Evolutionary conservation across 2,113 vertebrate species (phyloP), one percentile per base, ranked within the genome.

Genomic region (Lepisosteus oculatus): DNA sequence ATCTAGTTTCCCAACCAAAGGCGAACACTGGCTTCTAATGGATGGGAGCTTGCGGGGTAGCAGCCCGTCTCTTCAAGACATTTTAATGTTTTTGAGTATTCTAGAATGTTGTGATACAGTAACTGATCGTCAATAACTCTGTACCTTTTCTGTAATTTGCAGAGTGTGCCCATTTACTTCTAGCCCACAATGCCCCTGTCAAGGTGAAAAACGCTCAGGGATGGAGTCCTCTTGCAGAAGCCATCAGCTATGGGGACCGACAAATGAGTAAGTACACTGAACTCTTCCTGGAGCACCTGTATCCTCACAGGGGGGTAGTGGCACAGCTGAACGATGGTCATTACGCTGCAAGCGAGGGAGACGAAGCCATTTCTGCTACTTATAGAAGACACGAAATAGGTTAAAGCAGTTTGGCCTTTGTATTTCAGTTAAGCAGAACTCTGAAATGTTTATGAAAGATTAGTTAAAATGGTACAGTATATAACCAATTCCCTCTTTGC

Each of bases 181-280:
- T 99, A 89, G 98, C 98, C 87, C 98, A 99, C 79, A 99, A 99
- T 80, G 97, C 98, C 90, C 96, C 96, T 55, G 98, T 99, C 73
- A 99, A 99, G 90, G 97, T 99, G 92, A 99, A 99, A 90, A 99
- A 99, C 6, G 96, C 97, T 93, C 98, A 99, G 94, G 98, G 98
- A 90, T 99, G 98, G 98, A 99, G 97, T 88, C 97, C 98, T 72
- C 93, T 99, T 51, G 98, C 98, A 0, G 98, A 99, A 91, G 98
- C 98, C 87, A 99, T 99, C 88, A 99, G 98, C 88, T 99, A 98
- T 55, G 98, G 98, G 92, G 97, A 99, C 81, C 90, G 98, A 81
- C 97, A 99, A 86, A 99, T 99, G 97, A 98, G 98, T 99, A 93
- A 93, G 97, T 80, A 61, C 66, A 59, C 29, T 14, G 68, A 68